phyloP scores from a whole-genome alignment of 2,888 invertebrate species.

The Heliconius ismenius region DNA sequence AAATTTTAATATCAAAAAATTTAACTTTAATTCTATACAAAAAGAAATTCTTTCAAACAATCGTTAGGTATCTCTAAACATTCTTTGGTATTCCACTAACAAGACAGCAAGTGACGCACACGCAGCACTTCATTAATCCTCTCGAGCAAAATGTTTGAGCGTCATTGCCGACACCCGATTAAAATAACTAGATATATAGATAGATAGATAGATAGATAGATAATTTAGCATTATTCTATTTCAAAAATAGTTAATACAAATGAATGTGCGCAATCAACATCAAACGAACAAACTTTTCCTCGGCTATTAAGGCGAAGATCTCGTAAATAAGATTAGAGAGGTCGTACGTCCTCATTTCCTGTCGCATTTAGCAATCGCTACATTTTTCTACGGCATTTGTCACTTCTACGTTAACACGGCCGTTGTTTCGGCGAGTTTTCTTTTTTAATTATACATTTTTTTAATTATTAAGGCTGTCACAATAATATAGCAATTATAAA shows the following conservation, averaged over 20 bases:
- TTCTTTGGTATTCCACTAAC: conserved; percentile 18
- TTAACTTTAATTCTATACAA: neutral
- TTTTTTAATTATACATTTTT: conserved; percentile 26
- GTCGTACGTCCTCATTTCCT: conserved; percentile 71
- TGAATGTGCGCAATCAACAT: conserved; percentile 72
- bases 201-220: conserved; percentile 23
- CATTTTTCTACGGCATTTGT: conserved; percentile 71
- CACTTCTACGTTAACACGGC: conserved; percentile 68
- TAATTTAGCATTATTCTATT: conserved; percentile 53
- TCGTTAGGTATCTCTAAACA: conserved; percentile 2
- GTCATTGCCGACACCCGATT: conserved; percentile 54
- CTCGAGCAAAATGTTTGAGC: conserved; percentile 31
- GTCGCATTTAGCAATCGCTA: conserved; percentile 71
- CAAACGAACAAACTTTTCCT: conserved; percentile 67
- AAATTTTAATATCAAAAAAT: neutral
- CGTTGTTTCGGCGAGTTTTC: conserved; percentile 50
- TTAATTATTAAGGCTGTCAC: conserved; percentile 28
- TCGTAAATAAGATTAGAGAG: conserved; percentile 72
- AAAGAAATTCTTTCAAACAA: neutral
- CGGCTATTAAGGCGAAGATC: conserved; percentile 69
- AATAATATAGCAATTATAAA: neutral
- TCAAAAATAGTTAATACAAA: conserved; percentile 63
- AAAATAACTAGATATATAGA: conserved; percentile 53
- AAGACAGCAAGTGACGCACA: conserved; percentile 35
- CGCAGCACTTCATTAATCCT: conserved; percentile 35